Percentiles rank a stretch among this genome's conserved stretches.
phyloP scores from a whole-genome alignment of 1,140 invertebrate species.

The Aricia agestis region DNA sequence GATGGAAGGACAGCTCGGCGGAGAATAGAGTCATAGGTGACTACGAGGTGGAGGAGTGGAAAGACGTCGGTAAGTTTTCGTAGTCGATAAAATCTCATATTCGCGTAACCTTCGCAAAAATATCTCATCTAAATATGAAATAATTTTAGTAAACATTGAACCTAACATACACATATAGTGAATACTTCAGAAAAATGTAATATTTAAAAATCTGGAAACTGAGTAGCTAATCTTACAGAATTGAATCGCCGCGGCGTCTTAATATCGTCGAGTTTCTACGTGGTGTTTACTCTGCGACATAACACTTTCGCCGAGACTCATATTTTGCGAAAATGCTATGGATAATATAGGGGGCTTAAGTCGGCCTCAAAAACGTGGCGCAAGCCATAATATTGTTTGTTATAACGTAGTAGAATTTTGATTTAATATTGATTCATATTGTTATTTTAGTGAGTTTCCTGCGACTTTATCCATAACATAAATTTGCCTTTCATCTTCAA shows the following conservation, averaged over 20 bases:
- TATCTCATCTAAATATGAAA: too few relatives aligned
- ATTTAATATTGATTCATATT: too few relatives aligned
- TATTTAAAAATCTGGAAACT: not conserved
- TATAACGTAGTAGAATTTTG: too few relatives aligned
- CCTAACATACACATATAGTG: not conserved
- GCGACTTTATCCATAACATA: too few relatives aligned
- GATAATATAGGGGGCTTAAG: not conserved
- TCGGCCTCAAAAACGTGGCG: too few relatives aligned
- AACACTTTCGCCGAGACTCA: not conserved
- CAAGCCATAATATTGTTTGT: too few relatives aligned
- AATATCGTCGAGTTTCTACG: not conserved
- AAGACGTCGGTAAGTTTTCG: conserved; percentile 73
- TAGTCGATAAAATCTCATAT: not conserved
- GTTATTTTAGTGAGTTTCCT: too few relatives aligned
- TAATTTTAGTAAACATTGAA: not conserved
- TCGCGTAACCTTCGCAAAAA: too few relatives aligned
- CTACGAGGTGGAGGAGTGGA: conserved; percentile 79
- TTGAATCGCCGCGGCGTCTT: not conserved
- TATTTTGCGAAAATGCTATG: not conserved
- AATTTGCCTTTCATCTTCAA: too few relatives aligned
- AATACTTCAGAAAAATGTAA: conserved; percentile 11
- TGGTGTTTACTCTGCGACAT: not conserved
- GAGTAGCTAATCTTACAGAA: not conserved
- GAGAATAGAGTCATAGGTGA: conserved; percentile 75
- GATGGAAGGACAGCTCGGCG: conserved; percentile 61